These are phyloP conservation scores for Punctoribates punctum DNA, from an alignment of 2,888 invertebrate genomes.

Conservation along the genomic window DNA sequence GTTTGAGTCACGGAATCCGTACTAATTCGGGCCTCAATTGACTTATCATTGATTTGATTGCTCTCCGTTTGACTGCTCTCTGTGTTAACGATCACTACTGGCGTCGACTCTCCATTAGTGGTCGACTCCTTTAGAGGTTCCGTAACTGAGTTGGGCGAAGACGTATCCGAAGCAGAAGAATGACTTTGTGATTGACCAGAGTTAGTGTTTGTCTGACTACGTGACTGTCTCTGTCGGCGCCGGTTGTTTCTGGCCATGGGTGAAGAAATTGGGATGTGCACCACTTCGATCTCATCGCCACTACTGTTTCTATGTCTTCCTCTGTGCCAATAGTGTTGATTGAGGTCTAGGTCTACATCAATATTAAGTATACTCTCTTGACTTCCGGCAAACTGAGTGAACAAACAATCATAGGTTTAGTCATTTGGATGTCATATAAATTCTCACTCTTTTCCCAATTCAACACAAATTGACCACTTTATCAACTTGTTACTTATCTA, in stretches of 20 bases:
- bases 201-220: neutral
- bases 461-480: neutral
- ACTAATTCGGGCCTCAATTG: neutral
- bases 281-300: conserved; percentile 28
- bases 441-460: neutral
- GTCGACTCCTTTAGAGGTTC: neutral
- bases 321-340: conserved; percentile 30
- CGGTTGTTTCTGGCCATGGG: conserved; percentile 20
- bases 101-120: neutral
- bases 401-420: neutral
- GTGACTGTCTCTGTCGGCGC: neutral
- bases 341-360: conserved; percentile 55
- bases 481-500: too few relatives aligned
- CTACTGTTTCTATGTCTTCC: conserved; percentile 12
- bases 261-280: conserved; percentile 25
- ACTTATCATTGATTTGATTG: neutral
- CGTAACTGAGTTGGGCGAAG: neutral
- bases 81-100: neutral
- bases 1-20: too few relatives aligned
- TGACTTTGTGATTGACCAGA: conserved; percentile 17
- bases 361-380: conserved; percentile 77
- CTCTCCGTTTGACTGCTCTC: neutral
- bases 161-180: neutral
- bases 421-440: neutral
- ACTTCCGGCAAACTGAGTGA: conserved; percentile 69